Conservation (phyloP, 2,797 vertebrate genomes). For the Pangasius macronema region DNA sequence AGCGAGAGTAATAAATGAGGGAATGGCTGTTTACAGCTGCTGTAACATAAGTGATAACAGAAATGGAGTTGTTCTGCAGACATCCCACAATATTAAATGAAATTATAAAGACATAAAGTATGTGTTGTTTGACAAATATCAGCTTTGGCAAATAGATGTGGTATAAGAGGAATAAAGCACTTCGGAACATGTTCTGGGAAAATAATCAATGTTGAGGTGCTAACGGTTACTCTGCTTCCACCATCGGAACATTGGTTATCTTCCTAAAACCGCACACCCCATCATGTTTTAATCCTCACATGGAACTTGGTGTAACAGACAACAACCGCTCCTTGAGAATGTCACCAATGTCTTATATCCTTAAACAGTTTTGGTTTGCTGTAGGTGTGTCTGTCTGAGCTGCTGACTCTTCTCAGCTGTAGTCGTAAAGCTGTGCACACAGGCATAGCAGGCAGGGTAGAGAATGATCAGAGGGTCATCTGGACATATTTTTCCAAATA, state of each 20-base stretch:
- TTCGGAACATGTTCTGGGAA: background rate
- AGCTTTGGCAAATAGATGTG: background rate
- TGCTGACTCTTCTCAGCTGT: constrained; percentile 67
- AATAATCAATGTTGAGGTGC: background rate
- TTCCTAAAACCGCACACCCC: background rate
- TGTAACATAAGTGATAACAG: background rate
- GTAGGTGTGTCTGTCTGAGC: constrained; percentile 29
- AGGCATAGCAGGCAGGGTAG: constrained; percentile 76
- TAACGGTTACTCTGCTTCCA: background rate
- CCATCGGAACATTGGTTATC: background rate
- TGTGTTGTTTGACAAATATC: background rate
- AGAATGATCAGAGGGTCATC: constrained; percentile 78
- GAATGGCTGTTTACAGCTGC: background rate
- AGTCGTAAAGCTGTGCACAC: constrained; percentile 74
- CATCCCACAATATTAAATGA: background rate
- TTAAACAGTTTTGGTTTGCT: constrained; percentile 27
- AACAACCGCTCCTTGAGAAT: constrained; percentile 29
- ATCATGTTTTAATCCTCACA: background rate
- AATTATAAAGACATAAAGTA: background rate
- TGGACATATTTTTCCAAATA: constrained; percentile 75
- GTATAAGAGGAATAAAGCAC: background rate
- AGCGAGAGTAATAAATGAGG: background rate
- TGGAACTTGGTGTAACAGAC: background rate
- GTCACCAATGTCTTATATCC: constrained; percentile 32
- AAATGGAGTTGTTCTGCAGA: background rate